phyloP scores from a whole-genome alignment of 2,113 vertebrate genomes.

The Sinocyclocheilus grahami region DNA sequence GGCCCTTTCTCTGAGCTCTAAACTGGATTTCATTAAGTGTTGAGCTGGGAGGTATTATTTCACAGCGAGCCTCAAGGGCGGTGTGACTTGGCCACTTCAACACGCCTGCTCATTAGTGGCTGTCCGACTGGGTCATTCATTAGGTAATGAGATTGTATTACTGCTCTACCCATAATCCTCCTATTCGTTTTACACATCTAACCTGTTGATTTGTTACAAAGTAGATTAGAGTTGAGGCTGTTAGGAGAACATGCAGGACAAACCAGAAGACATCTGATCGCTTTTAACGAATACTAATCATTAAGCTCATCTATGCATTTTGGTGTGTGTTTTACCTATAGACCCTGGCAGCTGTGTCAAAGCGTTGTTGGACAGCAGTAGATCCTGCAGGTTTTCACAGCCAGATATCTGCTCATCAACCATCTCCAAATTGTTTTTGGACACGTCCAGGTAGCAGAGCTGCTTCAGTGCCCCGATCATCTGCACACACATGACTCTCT shows the following conservation, averaged over 20 bases:
- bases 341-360: slow-evolving; percentile 92
- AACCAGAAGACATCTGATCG: neutral
- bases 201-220: slow-evolving; percentile 25
- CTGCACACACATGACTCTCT: slow-evolving; percentile 67
- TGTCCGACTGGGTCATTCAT: slow-evolving; percentile 18
- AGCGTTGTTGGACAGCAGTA: slow-evolving; percentile 93
- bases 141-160: slow-evolving; percentile 42
- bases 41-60: slow-evolving; percentile 4
- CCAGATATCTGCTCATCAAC: slow-evolving; percentile 93
- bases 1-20: neutral
- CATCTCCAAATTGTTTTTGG: slow-evolving; percentile 96
- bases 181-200: neutral
- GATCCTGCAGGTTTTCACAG: slow-evolving; percentile 92
- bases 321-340: slow-evolving; percentile 78
- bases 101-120: slow-evolving; percentile 17
- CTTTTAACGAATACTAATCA: neutral
- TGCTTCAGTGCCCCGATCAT: slow-evolving; percentile 92
- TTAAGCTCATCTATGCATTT: neutral
- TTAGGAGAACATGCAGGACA: neutral
- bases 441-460: slow-evolving; percentile 92
- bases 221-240: slow-evolving; percentile 17
- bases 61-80: neutral
- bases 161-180: slow-evolving; percentile 32
- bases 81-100: slow-evolving; percentile 12
- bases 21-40: slow-evolving; percentile 16